phyloP scores from a whole-genome alignment of 1,140 invertebrate genomes.

The Pteromalus puparum region DNA sequence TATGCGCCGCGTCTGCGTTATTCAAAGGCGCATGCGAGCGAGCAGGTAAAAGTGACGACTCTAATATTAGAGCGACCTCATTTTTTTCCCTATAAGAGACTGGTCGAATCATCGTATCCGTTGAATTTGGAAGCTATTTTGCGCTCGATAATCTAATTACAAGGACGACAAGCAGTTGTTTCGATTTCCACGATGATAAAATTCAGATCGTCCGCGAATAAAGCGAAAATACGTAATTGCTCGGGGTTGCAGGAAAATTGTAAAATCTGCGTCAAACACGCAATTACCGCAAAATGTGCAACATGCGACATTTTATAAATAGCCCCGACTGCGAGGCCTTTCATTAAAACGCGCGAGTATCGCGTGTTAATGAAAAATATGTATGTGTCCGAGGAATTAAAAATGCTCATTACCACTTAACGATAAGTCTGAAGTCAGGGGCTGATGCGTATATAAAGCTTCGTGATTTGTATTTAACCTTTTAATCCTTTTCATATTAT shows the following conservation, averaged over 20 bases:
- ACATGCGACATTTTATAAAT: constrained; percentile 24
- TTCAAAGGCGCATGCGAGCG: no score
- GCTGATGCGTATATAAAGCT: no score
- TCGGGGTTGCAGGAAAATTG: not conserved
- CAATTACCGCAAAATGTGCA: constrained; percentile 22
- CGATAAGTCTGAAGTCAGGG: constrained; percentile 14
- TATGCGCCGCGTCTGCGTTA: no score
- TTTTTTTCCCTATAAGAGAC: no score
- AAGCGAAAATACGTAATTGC: not conserved
- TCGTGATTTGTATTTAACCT: no score
- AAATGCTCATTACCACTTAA: not conserved
- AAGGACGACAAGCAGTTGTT: not conserved
- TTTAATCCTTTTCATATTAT: no score
- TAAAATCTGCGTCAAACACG: not conserved
- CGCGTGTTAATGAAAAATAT: constrained; percentile 37
- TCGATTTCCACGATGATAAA: not conserved
- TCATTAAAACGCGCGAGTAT: constrained; percentile 12
- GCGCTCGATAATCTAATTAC: not conserved
- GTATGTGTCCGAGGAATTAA: not conserved
- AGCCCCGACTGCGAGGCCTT: not conserved
- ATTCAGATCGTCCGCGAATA: no score
- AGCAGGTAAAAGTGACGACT: no score
- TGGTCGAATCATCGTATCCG: no score
- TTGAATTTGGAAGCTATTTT: not conserved
- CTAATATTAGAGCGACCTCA: no score